These are phyloP conservation scores for Diplosoma virens DNA, from an alignment of 23 tunicate species.

Conservation along the genomic window DNA sequence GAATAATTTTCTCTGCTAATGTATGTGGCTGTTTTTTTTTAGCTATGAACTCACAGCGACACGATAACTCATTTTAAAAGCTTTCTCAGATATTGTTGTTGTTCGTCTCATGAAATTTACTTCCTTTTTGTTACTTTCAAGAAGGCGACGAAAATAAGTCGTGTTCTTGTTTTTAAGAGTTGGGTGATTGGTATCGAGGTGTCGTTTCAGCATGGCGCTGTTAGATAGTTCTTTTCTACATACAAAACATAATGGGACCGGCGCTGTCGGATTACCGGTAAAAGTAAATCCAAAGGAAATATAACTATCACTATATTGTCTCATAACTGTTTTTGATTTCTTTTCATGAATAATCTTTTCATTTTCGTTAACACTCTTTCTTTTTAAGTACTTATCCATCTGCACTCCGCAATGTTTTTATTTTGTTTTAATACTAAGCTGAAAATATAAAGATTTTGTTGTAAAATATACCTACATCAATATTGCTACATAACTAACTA, in stretches of 20 bases:
- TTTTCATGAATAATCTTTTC: not conserved
- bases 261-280: conserved; percentile 17
- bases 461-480: no score
- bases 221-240: conserved; percentile 26
- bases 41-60: conserved; percentile 22
- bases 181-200: conserved; percentile 13
- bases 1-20: conserved; percentile 25
- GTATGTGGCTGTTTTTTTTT: conserved; percentile 42
- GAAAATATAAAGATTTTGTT: not conserved
- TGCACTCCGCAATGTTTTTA: not conserved
- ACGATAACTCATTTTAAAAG: conserved; percentile 11
- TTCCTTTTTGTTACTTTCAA: no score
- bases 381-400: not conserved
- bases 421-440: not conserved
- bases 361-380: conserved; percentile 9
- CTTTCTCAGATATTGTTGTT: no score
- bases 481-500: no score
- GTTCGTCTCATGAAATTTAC: no score
- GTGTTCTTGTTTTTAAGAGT: conserved; percentile 1
- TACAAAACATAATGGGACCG: conserved; percentile 32
- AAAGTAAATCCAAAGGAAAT: conserved; percentile 41
- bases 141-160: no score
- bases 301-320: conserved; percentile 38
- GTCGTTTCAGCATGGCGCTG: conserved; percentile 22
- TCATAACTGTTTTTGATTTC: conserved; percentile 22